phyloP scores from a whole-genome alignment of 1,140 invertebrate species.

The Augochlora pura region DNA sequence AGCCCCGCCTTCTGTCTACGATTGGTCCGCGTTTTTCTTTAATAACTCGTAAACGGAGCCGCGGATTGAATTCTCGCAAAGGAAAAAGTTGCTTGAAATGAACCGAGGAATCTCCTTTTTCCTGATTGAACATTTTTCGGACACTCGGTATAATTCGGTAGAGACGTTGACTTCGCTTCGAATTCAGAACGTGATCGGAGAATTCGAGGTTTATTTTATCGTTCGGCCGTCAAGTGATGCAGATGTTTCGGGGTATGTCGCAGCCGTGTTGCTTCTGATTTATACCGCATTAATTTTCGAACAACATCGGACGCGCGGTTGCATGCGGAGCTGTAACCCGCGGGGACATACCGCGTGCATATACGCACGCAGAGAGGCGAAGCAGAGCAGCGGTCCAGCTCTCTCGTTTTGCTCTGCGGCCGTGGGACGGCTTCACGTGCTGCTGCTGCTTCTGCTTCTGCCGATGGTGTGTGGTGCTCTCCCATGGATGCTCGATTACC shows the following conservation, averaged over 20 bases:
- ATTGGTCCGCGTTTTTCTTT: too few species aligned
- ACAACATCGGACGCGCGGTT: conserved; percentile 28
- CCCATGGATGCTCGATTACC: conserved; percentile 46
- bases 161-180: too few species aligned
- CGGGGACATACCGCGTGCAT: conserved; percentile 11
- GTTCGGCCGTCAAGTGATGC: conserved; percentile 3
- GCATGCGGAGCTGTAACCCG: conserved; percentile 18
- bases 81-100: too few species aligned
- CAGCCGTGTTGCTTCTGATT: conserved; percentile 34
- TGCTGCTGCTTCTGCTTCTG: too few species aligned
- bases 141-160: too few species aligned
- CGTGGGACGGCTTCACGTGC: conserved; percentile 5
- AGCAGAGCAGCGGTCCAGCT: too few species aligned
- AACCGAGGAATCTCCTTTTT: too few species aligned
- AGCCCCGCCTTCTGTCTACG: too few species aligned
- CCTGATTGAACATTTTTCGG: too few species aligned
- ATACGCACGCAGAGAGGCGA: not conserved
- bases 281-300: conserved; percentile 53
- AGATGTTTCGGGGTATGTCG: conserved; percentile 25
- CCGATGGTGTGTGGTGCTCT: not conserved
- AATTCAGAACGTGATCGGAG: too few species aligned
- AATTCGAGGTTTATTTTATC: not conserved
- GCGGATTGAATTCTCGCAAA: too few species aligned
- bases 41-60: too few species aligned
- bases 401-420: conserved; percentile 10